Evolutionary conservation across 2,113 vertebrate species (phyloP).

Genomic region (Pterocles gutturalis): DNA sequence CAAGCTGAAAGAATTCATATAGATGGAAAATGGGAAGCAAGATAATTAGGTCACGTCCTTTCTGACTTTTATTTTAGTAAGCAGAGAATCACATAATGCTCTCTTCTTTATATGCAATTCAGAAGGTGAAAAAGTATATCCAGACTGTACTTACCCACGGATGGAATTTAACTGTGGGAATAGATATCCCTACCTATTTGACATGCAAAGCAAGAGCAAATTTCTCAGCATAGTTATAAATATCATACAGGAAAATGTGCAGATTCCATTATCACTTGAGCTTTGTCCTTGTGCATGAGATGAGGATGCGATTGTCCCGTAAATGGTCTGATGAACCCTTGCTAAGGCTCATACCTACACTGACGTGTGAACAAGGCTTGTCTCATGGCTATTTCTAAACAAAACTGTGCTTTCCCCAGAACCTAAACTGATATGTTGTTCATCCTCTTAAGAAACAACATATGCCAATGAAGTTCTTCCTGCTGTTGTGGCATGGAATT

Average conservation of each 20-base stretch:
- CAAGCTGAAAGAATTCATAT: not conserved
- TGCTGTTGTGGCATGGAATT: not conserved
- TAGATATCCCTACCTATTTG: not conserved
- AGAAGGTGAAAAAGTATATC: not conserved
- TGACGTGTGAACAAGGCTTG: not conserved
- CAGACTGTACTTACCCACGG: not conserved
- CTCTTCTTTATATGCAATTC: not conserved
- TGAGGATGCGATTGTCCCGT: not conserved
- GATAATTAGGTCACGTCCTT: not conserved
- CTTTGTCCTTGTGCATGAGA: not conserved
- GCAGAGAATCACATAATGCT: not conserved
- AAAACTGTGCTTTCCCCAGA: not conserved
- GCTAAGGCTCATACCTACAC: rapidly evolving
- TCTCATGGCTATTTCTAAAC: not conserved
- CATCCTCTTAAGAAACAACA: not conserved
- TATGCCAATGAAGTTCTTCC: not conserved
- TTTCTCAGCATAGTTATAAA: not conserved
- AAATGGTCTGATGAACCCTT: not conserved
- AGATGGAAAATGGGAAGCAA: not conserved
- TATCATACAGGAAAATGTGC: not conserved
- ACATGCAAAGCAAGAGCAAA: not conserved
- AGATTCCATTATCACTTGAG: not conserved
- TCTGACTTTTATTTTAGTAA: not conserved
- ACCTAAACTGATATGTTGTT: not conserved
- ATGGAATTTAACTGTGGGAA: not conserved